A percentile compares a stretch with the other conserved stretches of the same genome.
Conservation (phyloP, 2,113 vertebrate species). For the Pachyramphus minor region DNA sequence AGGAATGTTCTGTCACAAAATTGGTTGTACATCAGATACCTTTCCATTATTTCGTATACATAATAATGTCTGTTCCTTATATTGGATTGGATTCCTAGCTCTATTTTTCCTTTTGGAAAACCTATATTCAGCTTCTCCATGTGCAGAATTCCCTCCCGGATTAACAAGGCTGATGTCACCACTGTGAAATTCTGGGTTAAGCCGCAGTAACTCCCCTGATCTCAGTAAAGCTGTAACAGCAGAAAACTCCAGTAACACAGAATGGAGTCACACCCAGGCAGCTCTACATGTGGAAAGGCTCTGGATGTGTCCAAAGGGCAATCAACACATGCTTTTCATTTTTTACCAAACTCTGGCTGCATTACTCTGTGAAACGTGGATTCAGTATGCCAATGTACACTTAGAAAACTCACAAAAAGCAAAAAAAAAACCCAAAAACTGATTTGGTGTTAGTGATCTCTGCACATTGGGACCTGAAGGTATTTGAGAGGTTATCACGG, state of each 20-base stretch:
- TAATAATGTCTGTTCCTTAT: not conserved
- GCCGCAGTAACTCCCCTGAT: slow-evolving; percentile 29
- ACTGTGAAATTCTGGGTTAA: slow-evolving; percentile 39
- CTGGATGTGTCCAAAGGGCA: not conserved
- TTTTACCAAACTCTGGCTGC: not conserved
- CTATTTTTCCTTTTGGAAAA: slow-evolving; percentile 14
- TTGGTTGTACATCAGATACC: not conserved
- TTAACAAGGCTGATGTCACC: slow-evolving; percentile 41
- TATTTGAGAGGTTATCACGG: not conserved
- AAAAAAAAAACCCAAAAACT: not conserved
- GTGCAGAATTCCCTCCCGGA: slow-evolving; percentile 29
- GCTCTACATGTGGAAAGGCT: not conserved
- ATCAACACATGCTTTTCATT: not conserved
- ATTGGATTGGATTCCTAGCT: not conserved
- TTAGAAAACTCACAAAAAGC: not conserved
- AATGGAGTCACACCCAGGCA: slow-evolving; percentile 11
- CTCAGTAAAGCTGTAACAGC: slow-evolving; percentile 39
- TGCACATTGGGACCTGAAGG: not conserved
- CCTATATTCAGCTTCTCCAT: not conserved
- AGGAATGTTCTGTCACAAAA: not conserved
- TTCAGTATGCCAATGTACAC: not conserved
- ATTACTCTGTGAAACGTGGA: not conserved
- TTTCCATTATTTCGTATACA: not conserved
- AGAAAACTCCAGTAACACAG: not conserved
- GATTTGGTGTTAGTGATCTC: not conserved